These are phyloP conservation scores for Hemichromis elongatus DNA, from an alignment of 2,113 vertebrate genomes.

Conservation along the genomic window DNA sequence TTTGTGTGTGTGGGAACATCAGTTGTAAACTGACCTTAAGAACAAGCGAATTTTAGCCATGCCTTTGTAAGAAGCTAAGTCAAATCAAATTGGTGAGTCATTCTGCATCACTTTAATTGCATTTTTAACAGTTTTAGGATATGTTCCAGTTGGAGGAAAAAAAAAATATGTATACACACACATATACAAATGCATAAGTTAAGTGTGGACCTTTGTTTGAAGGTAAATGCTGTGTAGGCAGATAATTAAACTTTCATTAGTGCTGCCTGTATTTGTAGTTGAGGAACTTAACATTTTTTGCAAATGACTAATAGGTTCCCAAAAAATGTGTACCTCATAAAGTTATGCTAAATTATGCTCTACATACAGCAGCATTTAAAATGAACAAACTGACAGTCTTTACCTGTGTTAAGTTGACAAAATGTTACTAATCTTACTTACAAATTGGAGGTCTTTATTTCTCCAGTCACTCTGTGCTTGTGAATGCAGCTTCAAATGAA, in stretches of 20 bases:
- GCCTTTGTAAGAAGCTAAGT: neutral
- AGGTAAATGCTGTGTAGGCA: neutral
- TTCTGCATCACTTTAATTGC: neutral
- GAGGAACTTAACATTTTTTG: neutral
- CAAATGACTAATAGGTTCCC: neutral
- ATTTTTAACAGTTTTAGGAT: neutral
- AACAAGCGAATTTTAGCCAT: neutral
- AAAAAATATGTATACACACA: neutral
- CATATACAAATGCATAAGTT: neutral
- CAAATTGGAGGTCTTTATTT: neutral
- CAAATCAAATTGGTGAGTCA: neutral
- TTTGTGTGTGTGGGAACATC: conserved; percentile 20
- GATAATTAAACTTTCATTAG: neutral
- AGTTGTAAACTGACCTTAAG: neutral
- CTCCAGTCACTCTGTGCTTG: neutral
- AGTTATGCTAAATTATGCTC: neutral
- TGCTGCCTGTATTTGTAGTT: neutral
- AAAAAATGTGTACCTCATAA: neutral
- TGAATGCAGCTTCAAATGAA: neutral
- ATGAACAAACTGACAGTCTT: neutral
- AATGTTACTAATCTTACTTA: neutral
- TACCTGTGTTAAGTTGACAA: neutral
- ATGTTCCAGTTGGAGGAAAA: neutral
- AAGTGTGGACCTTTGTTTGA: neutral
- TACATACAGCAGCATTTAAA: neutral